A percentile compares a stretch with the other conserved stretches of the same genome.
phyloP scores from a whole-genome alignment of 2,797 vertebrate genomes.

The Pantherophis alleghaniensis region DNA sequence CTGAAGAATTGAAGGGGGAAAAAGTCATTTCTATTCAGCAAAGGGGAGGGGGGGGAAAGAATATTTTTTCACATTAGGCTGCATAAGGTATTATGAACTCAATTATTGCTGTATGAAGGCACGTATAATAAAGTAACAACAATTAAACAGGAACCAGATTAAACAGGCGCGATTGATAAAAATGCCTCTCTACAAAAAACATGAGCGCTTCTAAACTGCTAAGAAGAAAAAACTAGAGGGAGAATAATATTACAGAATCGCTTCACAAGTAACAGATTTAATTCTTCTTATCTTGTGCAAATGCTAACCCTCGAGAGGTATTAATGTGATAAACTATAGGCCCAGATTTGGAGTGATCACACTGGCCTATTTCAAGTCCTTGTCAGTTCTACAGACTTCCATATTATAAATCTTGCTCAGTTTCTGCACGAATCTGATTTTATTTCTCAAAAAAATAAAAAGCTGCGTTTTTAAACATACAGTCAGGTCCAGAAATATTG shows the following conservation, averaged over 20 bases:
- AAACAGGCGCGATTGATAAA: neutral
- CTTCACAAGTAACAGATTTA: conserved; percentile 7
- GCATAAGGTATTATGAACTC: conserved; percentile 63
- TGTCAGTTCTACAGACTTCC: too few species aligned
- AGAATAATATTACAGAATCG: conserved; percentile 14
- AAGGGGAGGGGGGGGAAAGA: conserved; percentile 41
- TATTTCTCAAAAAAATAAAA: neutral
- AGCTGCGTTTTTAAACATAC: neutral
- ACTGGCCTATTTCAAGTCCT: neutral
- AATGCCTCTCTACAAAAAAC: conserved; percentile 11
- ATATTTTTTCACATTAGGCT: conserved; percentile 64
- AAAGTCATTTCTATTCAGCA: conserved; percentile 72
- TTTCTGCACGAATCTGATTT: neutral
- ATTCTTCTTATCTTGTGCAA: neutral
- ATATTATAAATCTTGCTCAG: neutral
- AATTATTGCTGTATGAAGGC: conserved; percentile 70
- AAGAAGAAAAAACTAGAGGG: neutral
- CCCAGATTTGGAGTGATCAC: neutral
- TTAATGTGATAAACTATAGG: neutral
- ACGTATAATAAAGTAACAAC: conserved; percentile 63
- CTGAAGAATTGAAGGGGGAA: conserved; percentile 59
- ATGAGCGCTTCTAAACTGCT: neutral
- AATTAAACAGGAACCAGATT: conserved; percentile 23
- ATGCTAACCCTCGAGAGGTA: neutral
- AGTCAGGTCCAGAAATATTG: too few species aligned